Percentiles rank a stretch among this genome's conserved stretches.
Conservation (phyloP, 2,888 invertebrate genomes). For the Trachelus stipa region DNA sequence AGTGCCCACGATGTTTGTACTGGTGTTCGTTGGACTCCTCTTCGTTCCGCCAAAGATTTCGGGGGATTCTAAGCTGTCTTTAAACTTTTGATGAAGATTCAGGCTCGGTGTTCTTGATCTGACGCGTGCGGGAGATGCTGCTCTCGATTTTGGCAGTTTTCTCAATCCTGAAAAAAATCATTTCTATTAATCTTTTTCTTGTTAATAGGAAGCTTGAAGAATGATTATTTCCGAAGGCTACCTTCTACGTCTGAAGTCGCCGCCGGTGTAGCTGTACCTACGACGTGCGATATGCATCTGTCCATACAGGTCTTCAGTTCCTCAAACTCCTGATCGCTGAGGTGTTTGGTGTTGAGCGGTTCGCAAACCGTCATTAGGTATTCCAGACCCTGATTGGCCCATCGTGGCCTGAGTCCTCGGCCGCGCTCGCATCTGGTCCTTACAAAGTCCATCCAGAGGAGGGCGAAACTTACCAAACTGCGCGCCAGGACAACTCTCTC, state of each 20-base stretch:
- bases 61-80: conserved; percentile 42
- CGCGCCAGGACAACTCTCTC: conserved; percentile 69
- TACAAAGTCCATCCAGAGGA: conserved; percentile 92
- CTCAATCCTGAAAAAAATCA: conserved; percentile 28
- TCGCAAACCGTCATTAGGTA: conserved; percentile 88
- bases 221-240: neutral
- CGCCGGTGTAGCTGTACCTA: conserved; percentile 72
- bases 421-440: conserved; percentile 86
- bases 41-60: conserved; percentile 23
- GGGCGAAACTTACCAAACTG: conserved; percentile 77
- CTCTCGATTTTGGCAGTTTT: conserved; percentile 50
- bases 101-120: conserved; percentile 45
- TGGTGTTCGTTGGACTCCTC: neutral
- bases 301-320: conserved; percentile 83
- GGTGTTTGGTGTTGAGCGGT: conserved; percentile 81
- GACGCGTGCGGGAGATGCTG: conserved; percentile 49
- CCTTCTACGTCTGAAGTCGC: conserved; percentile 42
- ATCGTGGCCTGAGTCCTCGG: conserved; percentile 83
- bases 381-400: conserved; percentile 91
- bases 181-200: neutral
- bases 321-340: conserved; percentile 84
- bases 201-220: neutral
- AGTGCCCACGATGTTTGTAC: conserved; percentile 25
- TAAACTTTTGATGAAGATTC: conserved; percentile 40
- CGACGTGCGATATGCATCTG: conserved; percentile 88